Evolutionary conservation across 2,797 vertebrate genomes (phyloP).

Genomic region (Champsocephalus gunnari): DNA sequence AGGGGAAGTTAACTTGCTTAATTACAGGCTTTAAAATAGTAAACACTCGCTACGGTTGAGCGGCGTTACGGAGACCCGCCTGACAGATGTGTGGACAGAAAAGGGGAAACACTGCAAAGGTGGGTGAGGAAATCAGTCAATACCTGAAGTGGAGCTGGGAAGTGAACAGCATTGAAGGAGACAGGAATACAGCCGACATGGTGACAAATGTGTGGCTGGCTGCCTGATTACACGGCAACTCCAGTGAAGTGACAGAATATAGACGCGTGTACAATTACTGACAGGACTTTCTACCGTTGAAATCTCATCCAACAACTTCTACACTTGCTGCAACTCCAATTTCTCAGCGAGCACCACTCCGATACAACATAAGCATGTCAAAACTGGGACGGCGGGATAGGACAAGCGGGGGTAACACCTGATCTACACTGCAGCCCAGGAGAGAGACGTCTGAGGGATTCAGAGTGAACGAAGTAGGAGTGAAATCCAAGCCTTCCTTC

Average conservation of each 20-base stretch:
- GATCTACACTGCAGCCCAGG: constrained; percentile 64
- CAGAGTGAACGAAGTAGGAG: constrained; percentile 42
- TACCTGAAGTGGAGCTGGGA: constrained; percentile 46
- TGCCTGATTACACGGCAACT: constrained; percentile 65
- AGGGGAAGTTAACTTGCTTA: constrained; percentile 63
- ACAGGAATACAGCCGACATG: constrained; percentile 39
- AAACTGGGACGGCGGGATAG: constrained; percentile 46
- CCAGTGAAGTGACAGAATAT: constrained; percentile 51
- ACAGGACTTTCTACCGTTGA: constrained; percentile 23
- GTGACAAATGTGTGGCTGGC: constrained; percentile 57
- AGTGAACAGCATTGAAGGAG: constrained; percentile 35
- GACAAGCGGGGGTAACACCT: constrained; percentile 52
- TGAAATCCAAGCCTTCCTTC: constrained; percentile 62
- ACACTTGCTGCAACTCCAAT: constrained; percentile 36
- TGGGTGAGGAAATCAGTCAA: constrained; percentile 64
- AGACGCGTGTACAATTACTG: constrained; percentile 24
- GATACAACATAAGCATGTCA: constrained; percentile 63
- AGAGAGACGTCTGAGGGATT: constrained; percentile 59
- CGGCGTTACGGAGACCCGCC: constrained; percentile 47
- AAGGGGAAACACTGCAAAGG: constrained; percentile 55
- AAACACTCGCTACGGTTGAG: constrained; percentile 67
- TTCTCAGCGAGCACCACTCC: constrained; percentile 14
- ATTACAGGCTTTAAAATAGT: constrained; percentile 73
- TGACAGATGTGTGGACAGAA: constrained; percentile 66
- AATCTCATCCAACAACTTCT: constrained; percentile 22